A percentile compares a stretch with the other conserved stretches of the same genome.
Conservation (phyloP, 2,113 vertebrate species). For the Helogale parvula region DNA sequence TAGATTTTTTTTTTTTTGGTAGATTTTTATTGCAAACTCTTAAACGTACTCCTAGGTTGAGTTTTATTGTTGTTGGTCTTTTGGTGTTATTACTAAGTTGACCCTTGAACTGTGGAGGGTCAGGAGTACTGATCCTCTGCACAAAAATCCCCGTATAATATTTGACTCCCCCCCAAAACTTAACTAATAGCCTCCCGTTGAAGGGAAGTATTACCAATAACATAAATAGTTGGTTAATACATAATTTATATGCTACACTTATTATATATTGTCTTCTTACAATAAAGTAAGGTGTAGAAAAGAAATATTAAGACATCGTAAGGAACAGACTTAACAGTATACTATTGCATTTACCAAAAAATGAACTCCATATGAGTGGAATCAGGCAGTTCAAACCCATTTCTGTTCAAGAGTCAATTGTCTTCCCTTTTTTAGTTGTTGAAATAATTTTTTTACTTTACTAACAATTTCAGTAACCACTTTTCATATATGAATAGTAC, state of each 20-base stretch:
- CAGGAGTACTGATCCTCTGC: background rate
- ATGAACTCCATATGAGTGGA: background rate
- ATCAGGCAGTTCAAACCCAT: background rate
- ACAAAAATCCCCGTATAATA: background rate
- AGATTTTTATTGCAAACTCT: background rate
- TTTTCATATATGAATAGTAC: conserved; percentile 15
- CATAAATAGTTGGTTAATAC: background rate
- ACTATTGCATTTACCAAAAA: background rate
- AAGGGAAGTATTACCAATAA: background rate
- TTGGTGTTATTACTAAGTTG: background rate
- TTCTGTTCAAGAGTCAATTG: background rate
- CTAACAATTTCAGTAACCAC: background rate
- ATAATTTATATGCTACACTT: background rate
- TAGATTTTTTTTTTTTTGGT: background rate
- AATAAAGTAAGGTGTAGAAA: background rate
- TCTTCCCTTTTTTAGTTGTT: background rate
- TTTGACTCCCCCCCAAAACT: background rate
- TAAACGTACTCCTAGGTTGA: background rate
- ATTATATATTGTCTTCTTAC: background rate
- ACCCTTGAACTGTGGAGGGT: background rate
- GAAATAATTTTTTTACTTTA: background rate
- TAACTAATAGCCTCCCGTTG: background rate
- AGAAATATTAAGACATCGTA: background rate
- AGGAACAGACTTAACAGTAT: background rate
- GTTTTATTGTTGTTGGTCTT: background rate